phyloP scores from a whole-genome alignment of 2,113 vertebrate genomes.

The Ptilonorhynchus violaceus region DNA sequence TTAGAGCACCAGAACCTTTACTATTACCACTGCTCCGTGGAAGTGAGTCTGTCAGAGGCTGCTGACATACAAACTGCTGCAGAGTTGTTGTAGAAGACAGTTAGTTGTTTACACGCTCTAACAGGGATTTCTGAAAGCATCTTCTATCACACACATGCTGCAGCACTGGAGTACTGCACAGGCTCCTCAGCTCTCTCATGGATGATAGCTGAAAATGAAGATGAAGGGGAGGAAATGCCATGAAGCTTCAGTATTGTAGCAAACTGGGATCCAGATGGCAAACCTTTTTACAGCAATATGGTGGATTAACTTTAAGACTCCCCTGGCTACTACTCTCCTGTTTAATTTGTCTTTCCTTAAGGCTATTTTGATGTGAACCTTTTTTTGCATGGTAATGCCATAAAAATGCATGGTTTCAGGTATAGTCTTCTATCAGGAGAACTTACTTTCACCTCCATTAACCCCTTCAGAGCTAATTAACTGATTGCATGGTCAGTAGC shows the following conservation, averaged over 20 bases:
- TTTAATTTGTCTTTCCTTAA: slow-evolving; percentile 53
- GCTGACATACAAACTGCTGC: background rate
- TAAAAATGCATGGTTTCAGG: background rate
- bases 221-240: slow-evolving; percentile 30
- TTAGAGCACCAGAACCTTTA: background rate
- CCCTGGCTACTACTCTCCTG: slow-evolving; percentile 22
- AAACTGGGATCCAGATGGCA: slow-evolving; percentile 66
- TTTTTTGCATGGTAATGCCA: background rate
- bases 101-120: background rate
- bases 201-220: slow-evolving; percentile 48
- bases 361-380: background rate
- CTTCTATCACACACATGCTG: background rate
- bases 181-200: background rate
- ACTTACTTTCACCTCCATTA: background rate
- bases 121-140: background rate
- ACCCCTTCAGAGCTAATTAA: background rate
- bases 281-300: slow-evolving; percentile 55
- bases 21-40: background rate
- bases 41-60: background rate
- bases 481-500: background rate
- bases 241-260: slow-evolving; percentile 27
- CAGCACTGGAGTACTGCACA: background rate
- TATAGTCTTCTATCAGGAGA: background rate
- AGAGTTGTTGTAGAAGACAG: background rate
- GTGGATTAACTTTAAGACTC: slow-evolving; percentile 49